These are phyloP conservation scores for Sibirionetta formosa DNA, from an alignment of 2,797 vertebrate genomes.

Conservation along the genomic window DNA sequence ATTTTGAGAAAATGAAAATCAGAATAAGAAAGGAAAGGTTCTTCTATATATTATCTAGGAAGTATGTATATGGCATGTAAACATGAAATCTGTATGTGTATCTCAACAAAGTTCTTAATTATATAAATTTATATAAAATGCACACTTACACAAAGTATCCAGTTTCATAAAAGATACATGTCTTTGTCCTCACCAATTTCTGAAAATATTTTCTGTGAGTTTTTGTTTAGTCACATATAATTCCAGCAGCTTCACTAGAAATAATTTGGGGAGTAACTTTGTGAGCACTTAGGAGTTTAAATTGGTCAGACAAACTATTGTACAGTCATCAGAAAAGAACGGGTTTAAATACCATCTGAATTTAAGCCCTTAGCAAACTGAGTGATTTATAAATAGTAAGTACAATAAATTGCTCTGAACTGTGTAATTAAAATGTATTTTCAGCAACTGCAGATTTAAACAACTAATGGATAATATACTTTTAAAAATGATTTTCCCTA, in stretches of 20 bases:
- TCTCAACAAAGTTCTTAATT: background rate
- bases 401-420: background rate
- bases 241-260: background rate
- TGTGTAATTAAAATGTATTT: background rate
- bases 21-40: background rate
- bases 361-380: background rate
- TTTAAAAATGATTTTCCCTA: background rate
- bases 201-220: background rate
- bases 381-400: background rate
- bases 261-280: background rate
- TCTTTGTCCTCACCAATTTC: background rate
- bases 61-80: background rate
- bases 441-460: background rate
- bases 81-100: background rate
- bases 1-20: background rate
- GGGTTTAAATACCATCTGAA: background rate
- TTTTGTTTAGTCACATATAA: background rate
- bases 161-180: background rate
- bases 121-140: background rate
- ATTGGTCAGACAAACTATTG: background rate
- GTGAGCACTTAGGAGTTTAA: background rate
- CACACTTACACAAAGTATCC: background rate
- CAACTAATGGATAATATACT: no score
- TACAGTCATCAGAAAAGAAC: background rate
- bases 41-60: background rate